Percentiles rank a stretch among this genome's conserved stretches.
Evolutionary conservation across 2,888 invertebrate genomes (phyloP).

Genomic region (Amorpha juglandis): DNA sequence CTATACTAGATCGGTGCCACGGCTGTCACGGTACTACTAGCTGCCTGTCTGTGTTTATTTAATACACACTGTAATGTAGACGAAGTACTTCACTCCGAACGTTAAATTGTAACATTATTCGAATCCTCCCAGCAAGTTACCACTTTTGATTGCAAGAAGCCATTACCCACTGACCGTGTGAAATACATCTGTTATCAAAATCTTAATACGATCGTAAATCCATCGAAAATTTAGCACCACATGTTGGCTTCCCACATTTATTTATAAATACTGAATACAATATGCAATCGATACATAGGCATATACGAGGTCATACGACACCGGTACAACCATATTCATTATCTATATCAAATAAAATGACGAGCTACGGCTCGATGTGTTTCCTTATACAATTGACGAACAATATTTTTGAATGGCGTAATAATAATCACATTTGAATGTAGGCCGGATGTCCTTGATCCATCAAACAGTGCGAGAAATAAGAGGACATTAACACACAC

Average conservation of each 20-base stretch:
- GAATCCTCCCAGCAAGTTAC: background rate
- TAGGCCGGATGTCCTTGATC: constrained; percentile 19
- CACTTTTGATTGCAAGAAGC: constrained; percentile 59
- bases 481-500: constrained; percentile 25
- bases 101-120: background rate
- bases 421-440: constrained; percentile 23
- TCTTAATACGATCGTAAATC: constrained; percentile 76
- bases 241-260: constrained; percentile 76
- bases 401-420: constrained; percentile 21
- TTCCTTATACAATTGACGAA: constrained; percentile 24
- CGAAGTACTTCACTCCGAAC: no score
- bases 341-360: constrained; percentile 22
- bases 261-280: constrained; percentile 57
- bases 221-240: constrained; percentile 83
- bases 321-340: constrained; percentile 29
- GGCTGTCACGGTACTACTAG: no score
- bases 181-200: constrained; percentile 71
- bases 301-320: constrained; percentile 23
- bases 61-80: no score
- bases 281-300: constrained; percentile 27
- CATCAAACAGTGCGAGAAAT: constrained; percentile 20
- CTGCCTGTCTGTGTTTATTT: no score
- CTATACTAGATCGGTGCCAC: no score
- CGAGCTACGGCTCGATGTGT: constrained; percentile 5
- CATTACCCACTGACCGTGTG: constrained; percentile 56